phyloP scores from a whole-genome alignment of 2,888 invertebrate species.

The Philereme vetulata region DNA sequence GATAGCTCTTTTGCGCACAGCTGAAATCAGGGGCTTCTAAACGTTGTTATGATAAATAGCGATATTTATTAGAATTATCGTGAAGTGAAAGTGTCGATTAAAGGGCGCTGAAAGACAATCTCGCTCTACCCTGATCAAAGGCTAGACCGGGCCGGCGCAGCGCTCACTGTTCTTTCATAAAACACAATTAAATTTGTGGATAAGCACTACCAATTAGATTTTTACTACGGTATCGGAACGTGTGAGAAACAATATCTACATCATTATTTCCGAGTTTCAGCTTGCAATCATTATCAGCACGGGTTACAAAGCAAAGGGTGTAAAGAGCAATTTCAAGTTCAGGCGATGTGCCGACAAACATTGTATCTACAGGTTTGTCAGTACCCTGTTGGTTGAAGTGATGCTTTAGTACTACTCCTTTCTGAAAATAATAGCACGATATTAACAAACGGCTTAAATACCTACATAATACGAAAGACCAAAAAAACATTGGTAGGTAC shows the following conservation, averaged over 20 bases:
- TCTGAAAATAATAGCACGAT: constrained; percentile 74
- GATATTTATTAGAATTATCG: too few species aligned
- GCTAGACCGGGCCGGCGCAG: too few species aligned
- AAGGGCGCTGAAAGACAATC: too few species aligned
- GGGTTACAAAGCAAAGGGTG: constrained; percentile 92
- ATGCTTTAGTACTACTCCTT: constrained; percentile 89
- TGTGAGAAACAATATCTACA: constrained; percentile 89
- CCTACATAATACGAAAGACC: neutral
- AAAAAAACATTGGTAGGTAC: constrained; percentile 44
- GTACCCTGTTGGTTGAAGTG: constrained; percentile 88
- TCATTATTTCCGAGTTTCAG: constrained; percentile 88
- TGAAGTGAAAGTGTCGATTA: too few species aligned
- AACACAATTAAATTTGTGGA: constrained; percentile 84
- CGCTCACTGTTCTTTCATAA: neutral
- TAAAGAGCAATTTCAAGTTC: constrained; percentile 96
- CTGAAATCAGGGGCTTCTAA: too few species aligned
- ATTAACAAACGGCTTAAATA: too few species aligned
- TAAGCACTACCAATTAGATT: constrained; percentile 92
- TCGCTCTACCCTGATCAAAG: too few species aligned
- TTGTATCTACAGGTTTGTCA: constrained; percentile 90
- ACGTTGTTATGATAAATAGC: too few species aligned
- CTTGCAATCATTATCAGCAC: constrained; percentile 89
- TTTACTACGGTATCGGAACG: constrained; percentile 89
- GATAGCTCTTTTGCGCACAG: too few species aligned
- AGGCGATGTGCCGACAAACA: constrained; percentile 94